Evolutionary conservation across 2,888 invertebrate genomes (phyloP), one percentile per base, ranked within the genome.

Genomic region (Rugalucina vietnamica): DNA sequence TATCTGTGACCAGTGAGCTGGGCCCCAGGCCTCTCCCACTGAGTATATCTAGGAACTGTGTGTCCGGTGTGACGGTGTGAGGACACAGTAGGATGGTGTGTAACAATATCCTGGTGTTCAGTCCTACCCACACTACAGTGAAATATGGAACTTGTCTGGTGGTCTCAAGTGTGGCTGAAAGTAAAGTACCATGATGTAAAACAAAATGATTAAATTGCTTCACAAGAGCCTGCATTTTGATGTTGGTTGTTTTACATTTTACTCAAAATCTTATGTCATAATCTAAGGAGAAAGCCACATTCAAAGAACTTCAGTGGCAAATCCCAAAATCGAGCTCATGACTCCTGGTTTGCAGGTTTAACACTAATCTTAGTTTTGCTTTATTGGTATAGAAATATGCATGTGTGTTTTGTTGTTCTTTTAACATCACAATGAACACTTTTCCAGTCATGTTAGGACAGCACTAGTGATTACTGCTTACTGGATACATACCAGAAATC

Each of bases 61-160:
- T 36, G 5, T 50, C 39, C n/a, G 57, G 54, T 18, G 39, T 24
- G 10, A 69, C 27, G 37, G 36, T 54, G 36, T 37, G 27, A 24
- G 50, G 76, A 34, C 74, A 79, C 0, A 76, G 75, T 18, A 77
- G 34, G 27, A 85, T 79, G 12, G 87, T 65, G 39, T 80, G 77
- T 14, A 87, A 69, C 0, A 87, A 57, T 12, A 82, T 71, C 18
- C 49, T 34, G 27, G 71, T 80, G 60, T 82, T 87, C 36, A 87
- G 50, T 18, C 87, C 84, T 21, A 77, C 29, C 87, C 87, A 87
- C 0, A 78, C 77, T 21, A 81, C 65, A n/a, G 79, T 79, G 54
- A 85, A 76, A 43, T 76, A 85, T 37, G 81, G 81, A 21, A 43
- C 49, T 21, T 71, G 24, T 24, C 70, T 37, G 36, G 14, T 37